Percentiles rank a stretch among this genome's conserved stretches.
phyloP scores from a whole-genome alignment of 2,888 invertebrate genomes.

The Eumerus sabulonum region DNA sequence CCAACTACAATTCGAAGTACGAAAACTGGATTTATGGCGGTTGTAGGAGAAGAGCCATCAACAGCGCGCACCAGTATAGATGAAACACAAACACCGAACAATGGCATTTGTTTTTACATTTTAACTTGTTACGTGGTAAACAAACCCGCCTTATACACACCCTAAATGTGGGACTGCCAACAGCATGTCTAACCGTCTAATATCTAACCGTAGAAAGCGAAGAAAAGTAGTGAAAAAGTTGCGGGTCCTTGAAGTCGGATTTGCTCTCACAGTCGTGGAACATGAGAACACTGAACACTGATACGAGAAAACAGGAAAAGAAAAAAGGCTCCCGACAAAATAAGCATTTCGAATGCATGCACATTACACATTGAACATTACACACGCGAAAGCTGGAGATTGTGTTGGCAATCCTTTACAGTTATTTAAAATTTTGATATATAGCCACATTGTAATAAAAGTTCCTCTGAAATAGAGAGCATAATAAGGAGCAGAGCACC shows the following conservation, averaged over 20 bases:
- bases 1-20: slow-evolving; percentile 14
- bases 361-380: background rate
- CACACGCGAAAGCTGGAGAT: slow-evolving; percentile 1
- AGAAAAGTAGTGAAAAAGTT: slow-evolving; percentile 42
- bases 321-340: slow-evolving; percentile 25
- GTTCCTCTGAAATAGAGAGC: slow-evolving; percentile 26
- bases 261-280: slow-evolving; percentile 23
- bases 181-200: too few species aligned
- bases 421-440: slow-evolving; percentile 62
- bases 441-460: slow-evolving; percentile 29
- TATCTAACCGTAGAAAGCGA: background rate
- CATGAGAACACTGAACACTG: background rate
- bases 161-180: too few species aligned
- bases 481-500: slow-evolving; percentile 35
- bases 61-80: slow-evolving; percentile 29
- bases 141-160: slow-evolving; percentile 35
- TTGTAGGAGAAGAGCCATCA: slow-evolving; percentile 25
- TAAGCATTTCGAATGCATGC: slow-evolving; percentile 26
- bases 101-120: slow-evolving; percentile 63
- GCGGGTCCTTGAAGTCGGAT: slow-evolving; percentile 51
- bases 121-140: slow-evolving; percentile 64
- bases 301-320: too few species aligned
- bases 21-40: slow-evolving; percentile 36
- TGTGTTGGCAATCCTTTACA: slow-evolving; percentile 43
- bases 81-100: slow-evolving; percentile 41